Conservation (phyloP, 2,888 invertebrate genomes). For the Caenorhabditis macrosperma region DNA sequence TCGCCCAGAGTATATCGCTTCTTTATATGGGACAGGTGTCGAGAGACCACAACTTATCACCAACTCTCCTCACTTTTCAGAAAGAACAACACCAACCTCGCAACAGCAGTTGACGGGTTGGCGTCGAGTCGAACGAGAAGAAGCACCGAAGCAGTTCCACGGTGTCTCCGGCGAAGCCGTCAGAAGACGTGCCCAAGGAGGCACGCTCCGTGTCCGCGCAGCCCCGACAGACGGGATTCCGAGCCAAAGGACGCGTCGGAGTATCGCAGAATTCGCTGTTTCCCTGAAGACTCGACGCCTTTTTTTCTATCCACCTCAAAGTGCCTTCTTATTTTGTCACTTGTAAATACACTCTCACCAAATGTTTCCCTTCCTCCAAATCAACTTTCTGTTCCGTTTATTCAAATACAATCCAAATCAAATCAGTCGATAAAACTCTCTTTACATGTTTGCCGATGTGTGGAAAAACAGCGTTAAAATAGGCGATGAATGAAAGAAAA, state of each 20-base stretch:
- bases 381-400: conserved; percentile 17
- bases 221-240: conserved; percentile 21
- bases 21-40: conserved; percentile 29
- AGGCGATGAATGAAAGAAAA: conserved; percentile 2
- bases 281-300: conserved; percentile 51
- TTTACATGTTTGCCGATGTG: conserved; percentile 26
- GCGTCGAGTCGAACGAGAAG: conserved; percentile 45
- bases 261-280: conserved; percentile 27
- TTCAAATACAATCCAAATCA: conserved; percentile 17
- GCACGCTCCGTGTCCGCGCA: conserved; percentile 31
- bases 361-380: conserved; percentile 10
- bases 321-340: conserved; percentile 39
- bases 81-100: conserved; percentile 15
- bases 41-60: too few relatives aligned
- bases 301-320: neutral
- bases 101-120: conserved; percentile 51
- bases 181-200: too few relatives aligned
- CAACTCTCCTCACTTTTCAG: neutral
- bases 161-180: neutral
- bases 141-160: conserved; percentile 8
- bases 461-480: neutral
- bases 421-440: conserved; percentile 42
- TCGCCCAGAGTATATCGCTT: conserved; percentile 36
- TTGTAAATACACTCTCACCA: conserved; percentile 11
- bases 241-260: conserved; percentile 25